Conservation (phyloP, 2,888 invertebrate genomes). For the Erpobdella octoculata region DNA sequence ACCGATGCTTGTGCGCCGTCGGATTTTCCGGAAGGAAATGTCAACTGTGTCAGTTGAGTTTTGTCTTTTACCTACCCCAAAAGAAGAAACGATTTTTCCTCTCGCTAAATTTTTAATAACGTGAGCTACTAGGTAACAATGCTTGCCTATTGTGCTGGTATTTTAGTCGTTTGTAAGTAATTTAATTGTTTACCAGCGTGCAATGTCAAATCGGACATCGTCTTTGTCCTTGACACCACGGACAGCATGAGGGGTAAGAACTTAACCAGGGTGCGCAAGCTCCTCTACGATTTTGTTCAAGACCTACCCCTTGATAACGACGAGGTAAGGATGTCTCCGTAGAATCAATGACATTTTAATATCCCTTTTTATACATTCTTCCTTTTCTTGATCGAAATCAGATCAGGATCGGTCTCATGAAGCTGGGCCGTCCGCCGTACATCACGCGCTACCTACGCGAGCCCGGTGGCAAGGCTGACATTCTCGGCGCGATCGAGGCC, state of each 20-base stretch:
- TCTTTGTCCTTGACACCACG: constrained; percentile 42
- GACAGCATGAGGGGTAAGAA: constrained; percentile 31
- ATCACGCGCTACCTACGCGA: constrained; percentile 30
- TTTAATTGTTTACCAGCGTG: constrained; percentile 40
- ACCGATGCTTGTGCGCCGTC: constrained; percentile 30
- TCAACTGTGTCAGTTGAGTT: constrained; percentile 32
- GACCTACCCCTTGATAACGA: constrained; percentile 41
- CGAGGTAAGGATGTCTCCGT: constrained; percentile 28
- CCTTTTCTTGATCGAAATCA: background rate
- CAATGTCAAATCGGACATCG: constrained; percentile 42
- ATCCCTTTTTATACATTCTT: background rate
- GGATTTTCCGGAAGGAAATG: constrained; percentile 34
- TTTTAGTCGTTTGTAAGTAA: background rate
- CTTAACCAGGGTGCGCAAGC: constrained; percentile 40
- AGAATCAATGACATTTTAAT: background rate
- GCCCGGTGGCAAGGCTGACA: constrained; percentile 29
- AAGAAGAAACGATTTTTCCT: too few relatives aligned
- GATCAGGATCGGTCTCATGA: constrained; percentile 34
- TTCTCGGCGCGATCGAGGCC: constrained; percentile 33
- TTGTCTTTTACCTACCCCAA: too few relatives aligned
- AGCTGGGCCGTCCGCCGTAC: constrained; percentile 26
- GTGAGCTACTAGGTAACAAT: too few relatives aligned
- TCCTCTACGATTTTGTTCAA: constrained; percentile 39
- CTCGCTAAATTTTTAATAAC: too few relatives aligned
- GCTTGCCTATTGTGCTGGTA: too few relatives aligned